phyloP scores from a whole-genome alignment of 2,797 vertebrate genomes.

The Takifugu ocellatus region DNA sequence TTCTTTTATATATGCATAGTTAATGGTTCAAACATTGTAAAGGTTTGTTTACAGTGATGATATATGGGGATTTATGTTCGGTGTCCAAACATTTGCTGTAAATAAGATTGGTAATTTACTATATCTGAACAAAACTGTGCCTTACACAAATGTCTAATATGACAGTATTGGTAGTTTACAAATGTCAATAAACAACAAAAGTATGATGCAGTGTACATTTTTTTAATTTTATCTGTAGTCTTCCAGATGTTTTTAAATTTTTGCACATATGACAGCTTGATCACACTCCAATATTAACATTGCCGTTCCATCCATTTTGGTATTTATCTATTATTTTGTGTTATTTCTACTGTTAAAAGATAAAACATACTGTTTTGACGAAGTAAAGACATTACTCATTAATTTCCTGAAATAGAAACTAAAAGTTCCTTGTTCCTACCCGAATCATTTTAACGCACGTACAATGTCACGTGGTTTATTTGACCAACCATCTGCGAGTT shows the following conservation, averaged over 20 bases:
- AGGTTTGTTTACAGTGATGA: slow-evolving; percentile 31
- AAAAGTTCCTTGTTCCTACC: not conserved
- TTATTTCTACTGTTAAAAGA: not conserved
- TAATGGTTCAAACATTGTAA: slow-evolving; percentile 34
- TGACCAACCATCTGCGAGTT: slow-evolving; percentile 41
- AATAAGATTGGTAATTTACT: slow-evolving; percentile 58
- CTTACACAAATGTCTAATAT: slow-evolving; percentile 61
- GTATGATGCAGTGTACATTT: too few species aligned
- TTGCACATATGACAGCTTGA: too few species aligned
- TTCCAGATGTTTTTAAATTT: too few species aligned
- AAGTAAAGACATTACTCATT: not conserved
- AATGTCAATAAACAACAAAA: slow-evolving; percentile 21
- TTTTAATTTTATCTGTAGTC: too few species aligned
- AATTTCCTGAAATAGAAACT: not conserved
- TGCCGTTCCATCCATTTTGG: too few species aligned
- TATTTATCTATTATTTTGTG: too few species aligned
- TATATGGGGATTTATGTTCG: slow-evolving; percentile 25
- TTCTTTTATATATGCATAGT: slow-evolving; percentile 46
- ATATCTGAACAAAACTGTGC: slow-evolving; percentile 68
- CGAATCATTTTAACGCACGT: slow-evolving; percentile 10
- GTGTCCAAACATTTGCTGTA: slow-evolving; percentile 55
- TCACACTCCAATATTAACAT: too few species aligned
- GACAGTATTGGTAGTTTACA: slow-evolving; percentile 61
- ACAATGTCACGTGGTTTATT: not conserved
- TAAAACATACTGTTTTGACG: not conserved